Evolutionary conservation across 2,113 vertebrate species (phyloP).

Genomic region (Callionymus lyra): DNA sequence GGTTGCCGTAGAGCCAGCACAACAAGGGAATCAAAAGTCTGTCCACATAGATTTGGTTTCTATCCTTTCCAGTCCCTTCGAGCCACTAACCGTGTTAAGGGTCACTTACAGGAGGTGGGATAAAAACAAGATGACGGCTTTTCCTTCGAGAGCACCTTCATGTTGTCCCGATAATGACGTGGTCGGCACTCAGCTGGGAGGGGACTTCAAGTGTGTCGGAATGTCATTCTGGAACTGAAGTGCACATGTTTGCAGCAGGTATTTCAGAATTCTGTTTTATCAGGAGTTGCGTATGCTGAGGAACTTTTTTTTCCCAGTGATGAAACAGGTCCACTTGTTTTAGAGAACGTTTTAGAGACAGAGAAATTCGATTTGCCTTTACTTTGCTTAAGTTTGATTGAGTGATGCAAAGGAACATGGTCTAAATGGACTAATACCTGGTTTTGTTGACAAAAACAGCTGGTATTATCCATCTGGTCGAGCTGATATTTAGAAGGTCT

Average conservation of each 20-base stretch:
- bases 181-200: conserved; percentile 7
- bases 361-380: too few relatives aligned
- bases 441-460: background rate
- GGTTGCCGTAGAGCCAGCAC: conserved; percentile 2
- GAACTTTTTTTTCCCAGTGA: too few relatives aligned
- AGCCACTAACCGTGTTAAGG: conserved; percentile 8
- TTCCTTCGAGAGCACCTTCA: conserved; percentile 14
- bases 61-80: too few relatives aligned
- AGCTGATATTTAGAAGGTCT: background rate
- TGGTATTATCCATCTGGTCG: too few relatives aligned
- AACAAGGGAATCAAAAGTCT: too few relatives aligned
- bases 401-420: background rate
- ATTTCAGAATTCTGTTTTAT: too few relatives aligned
- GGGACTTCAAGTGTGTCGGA: background rate
- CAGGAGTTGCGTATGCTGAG: too few relatives aligned
- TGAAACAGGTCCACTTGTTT: too few relatives aligned
- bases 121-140: conserved; percentile 1
- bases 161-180: conserved; percentile 13
- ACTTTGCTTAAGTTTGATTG: background rate
- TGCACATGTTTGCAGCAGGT: too few relatives aligned
- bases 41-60: too few relatives aligned
- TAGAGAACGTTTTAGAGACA: too few relatives aligned
- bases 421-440: background rate
- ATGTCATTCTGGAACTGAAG: too few relatives aligned
- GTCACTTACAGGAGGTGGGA: conserved; percentile 1